These are phyloP conservation scores for Pachyseris speciosa DNA, from an alignment of 64 coral and sea anemone genomes.

Conservation along the genomic window DNA sequence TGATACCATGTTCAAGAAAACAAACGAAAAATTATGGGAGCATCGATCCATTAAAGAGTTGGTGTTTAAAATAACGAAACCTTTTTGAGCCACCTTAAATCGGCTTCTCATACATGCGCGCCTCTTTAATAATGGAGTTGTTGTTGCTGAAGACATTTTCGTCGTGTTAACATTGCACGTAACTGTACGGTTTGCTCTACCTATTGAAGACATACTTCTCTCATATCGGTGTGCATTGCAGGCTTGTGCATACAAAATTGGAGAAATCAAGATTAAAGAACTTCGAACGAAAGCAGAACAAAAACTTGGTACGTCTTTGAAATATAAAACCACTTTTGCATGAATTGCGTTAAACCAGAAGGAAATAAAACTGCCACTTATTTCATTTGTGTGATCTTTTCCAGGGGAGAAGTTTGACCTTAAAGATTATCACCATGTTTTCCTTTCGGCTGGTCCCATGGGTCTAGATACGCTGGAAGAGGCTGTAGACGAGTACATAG, in stretches of 20 bases:
- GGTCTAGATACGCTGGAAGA: constrained; percentile 74
- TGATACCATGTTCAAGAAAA: too few species aligned
- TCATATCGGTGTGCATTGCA: neutral
- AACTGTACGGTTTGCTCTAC: too few species aligned
- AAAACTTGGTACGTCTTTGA: constrained; percentile 60
- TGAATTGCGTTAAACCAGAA: neutral
- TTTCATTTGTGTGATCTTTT: neutral
- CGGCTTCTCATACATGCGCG: too few species aligned
- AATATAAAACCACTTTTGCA: neutral
- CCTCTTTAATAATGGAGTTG: too few species aligned
- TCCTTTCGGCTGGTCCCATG: constrained; percentile 78
- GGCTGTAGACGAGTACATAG: constrained; percentile 78
- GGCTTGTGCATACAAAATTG: constrained; percentile 92
- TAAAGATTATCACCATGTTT: constrained; percentile 88
- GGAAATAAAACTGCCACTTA: neutral
- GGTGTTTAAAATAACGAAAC: too few species aligned
- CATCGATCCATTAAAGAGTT: too few species aligned
- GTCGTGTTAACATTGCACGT: too few species aligned
- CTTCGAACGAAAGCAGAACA: constrained; percentile 66
- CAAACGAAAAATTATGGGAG: too few species aligned
- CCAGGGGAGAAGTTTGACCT: constrained; percentile 84
- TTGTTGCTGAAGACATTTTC: too few species aligned
- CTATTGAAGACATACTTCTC: neutral
- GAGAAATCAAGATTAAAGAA: constrained; percentile 91
- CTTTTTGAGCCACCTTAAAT: too few species aligned